Base-by-base conservation (phyloP, 2,113 vertebrate species). In the Crotophaga sulcirostris region DNA sequence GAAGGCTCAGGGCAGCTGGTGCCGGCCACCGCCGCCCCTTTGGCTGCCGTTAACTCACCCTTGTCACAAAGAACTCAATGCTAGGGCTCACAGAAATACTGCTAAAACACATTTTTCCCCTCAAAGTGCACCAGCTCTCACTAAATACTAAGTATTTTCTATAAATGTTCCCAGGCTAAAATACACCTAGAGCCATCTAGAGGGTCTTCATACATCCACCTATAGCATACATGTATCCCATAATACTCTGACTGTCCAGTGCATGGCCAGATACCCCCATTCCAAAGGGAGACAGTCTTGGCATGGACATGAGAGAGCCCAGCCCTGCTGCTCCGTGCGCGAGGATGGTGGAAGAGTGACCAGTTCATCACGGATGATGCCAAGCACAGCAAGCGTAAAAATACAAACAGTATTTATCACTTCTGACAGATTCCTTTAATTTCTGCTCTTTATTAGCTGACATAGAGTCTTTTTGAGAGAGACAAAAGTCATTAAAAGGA, bases 361-460 rank as follows among this genome's bases (percentile, higher is more conserved):
- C 69, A 31, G 38, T 79, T 87, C 74, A 92, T 44, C 87, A 70
- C 4, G 0, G 73, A 60, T 84, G 80, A 67, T 0, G 0, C 33
- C 25, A 34, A 91, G 84, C 31, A 7, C 66, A 89, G 66, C 36
- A 49, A 84, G 69, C 2, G 1, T 60, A 84, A 84, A 92, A 87
- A 89, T 28, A 70, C 81, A 84, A 95, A 64, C 49, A 69, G 25
- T 11, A 81, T 86, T 86, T 51, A 76, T 89, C 77, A 84, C 29
- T 93, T 77, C 49, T 92, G 85, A 74, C 89, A 87, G 78, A 90
- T 90, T 83, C 67, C 23, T 87, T 87, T 62, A 64, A 89, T 94
- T 93, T 87, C 84, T 94, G 78, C 82, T 93, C 95, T 95, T 89
- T 87, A 80, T 95, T 95, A 83, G 67, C 67, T 87, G 72, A 54